These are phyloP conservation scores for Chrosomus eos DNA, from an alignment of 2,797 vertebrate species.

Conservation along the genomic window DNA sequence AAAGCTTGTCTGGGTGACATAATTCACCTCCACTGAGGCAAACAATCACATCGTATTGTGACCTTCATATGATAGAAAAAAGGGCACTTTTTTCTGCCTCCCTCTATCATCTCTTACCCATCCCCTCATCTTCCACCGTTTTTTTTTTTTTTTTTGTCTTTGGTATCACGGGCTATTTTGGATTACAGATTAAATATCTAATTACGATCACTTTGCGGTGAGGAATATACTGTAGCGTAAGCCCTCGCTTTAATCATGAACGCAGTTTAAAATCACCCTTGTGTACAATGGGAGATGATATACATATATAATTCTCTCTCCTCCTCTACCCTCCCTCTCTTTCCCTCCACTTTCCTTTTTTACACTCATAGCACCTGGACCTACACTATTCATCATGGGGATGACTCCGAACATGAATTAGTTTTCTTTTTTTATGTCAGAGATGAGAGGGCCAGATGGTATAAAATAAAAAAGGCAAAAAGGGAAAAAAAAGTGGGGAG, in stretches of 20 bases:
- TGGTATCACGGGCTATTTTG: conserved; percentile 82
- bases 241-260: conserved; percentile 65
- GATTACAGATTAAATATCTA: conserved; percentile 90
- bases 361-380: conserved; percentile 90
- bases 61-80: conserved; percentile 90
- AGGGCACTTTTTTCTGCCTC: conserved; percentile 60
- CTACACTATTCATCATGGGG: conserved; percentile 96
- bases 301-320: conserved; percentile 74
- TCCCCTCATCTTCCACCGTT: conserved; percentile 72
- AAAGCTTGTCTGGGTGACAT: conserved; percentile 91
- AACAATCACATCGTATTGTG: conserved; percentile 91
- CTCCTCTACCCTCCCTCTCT: conserved; percentile 65
- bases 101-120: conserved; percentile 66
- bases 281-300: conserved; percentile 74
- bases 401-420: conserved; percentile 89
- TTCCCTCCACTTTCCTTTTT: conserved; percentile 74
- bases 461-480: conserved; percentile 74
- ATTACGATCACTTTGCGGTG: conserved; percentile 86
- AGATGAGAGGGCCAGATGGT: conserved; percentile 85
- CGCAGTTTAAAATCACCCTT: conserved; percentile 68
- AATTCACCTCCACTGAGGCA: conserved; percentile 88
- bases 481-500: conserved; percentile 65
- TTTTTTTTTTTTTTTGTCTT: conserved; percentile 62
- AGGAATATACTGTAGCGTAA: conserved; percentile 64
- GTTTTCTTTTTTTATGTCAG: conserved; percentile 80